Conservation (phyloP, 2,113 vertebrate species). For the Spilogale gracilis region DNA sequence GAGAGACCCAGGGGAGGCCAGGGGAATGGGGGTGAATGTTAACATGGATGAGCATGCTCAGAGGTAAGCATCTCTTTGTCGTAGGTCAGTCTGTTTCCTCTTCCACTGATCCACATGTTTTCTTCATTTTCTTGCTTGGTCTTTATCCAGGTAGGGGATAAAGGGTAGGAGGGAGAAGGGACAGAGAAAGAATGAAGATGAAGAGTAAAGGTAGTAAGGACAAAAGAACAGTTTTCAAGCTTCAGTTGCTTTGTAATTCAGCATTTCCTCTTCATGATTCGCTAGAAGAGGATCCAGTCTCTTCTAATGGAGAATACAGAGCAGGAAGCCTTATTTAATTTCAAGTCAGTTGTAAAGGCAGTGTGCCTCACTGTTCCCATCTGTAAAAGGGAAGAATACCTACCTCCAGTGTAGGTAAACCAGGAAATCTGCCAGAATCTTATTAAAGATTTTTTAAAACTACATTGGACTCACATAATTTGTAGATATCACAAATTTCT, state of each 20-base stretch:
- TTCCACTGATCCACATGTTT: neutral
- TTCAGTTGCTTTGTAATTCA: neutral
- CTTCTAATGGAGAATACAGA: neutral
- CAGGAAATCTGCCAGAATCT: neutral
- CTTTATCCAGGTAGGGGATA: neutral
- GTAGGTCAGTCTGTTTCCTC: neutral
- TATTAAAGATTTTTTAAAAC: neutral
- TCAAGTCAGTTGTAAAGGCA: neutral
- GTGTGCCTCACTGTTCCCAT: neutral
- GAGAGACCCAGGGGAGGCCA: neutral
- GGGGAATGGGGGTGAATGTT: neutral
- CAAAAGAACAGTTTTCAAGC: neutral
- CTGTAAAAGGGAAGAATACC: neutral
- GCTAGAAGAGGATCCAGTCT: neutral
- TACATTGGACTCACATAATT: neutral
- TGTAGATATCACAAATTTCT: neutral
- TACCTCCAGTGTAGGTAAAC: neutral
- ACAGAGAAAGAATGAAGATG: neutral
- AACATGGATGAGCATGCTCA: neutral
- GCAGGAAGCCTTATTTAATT: neutral
- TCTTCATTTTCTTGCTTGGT: neutral
- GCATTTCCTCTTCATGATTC: constrained; percentile 18
- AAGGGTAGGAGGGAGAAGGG: neutral
- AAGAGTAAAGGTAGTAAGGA: neutral
- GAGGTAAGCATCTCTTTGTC: neutral